Evolutionary conservation across 2,113 vertebrate species (phyloP).

Genomic region (Cyanoliseus patagonus): DNA sequence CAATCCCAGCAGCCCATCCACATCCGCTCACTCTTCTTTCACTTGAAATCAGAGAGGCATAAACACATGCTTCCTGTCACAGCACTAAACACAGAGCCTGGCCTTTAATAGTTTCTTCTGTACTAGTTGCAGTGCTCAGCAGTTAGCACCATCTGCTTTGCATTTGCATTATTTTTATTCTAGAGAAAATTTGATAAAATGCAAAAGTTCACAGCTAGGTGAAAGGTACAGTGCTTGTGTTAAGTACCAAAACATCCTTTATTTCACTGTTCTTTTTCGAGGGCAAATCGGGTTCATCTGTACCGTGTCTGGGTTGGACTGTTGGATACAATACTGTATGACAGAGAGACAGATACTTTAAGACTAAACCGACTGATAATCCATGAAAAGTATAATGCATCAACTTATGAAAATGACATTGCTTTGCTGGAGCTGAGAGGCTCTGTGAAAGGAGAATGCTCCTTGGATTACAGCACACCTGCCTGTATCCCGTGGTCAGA

Average conservation of each 20-base stretch:
- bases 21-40: background rate
- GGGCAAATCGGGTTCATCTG: slow-evolving; percentile 55
- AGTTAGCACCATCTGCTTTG: background rate
- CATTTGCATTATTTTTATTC: background rate
- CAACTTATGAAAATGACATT: slow-evolving; percentile 90
- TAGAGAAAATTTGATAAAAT: background rate
- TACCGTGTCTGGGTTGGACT: slow-evolving; percentile 85
- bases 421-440: slow-evolving; percentile 84
- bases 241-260: background rate
- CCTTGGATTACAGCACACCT: slow-evolving; percentile 48
- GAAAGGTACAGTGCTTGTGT: background rate
- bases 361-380: slow-evolving; percentile 73
- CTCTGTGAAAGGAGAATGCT: slow-evolving; percentile 37
- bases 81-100: background rate
- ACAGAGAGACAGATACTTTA: slow-evolving; percentile 52
- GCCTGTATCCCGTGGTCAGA: slow-evolving; percentile 90
- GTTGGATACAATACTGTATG: slow-evolving; percentile 24
- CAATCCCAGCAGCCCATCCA: background rate
- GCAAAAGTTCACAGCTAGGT: background rate
- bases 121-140: background rate
- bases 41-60: background rate
- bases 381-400: slow-evolving; percentile 78
- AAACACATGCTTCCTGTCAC: background rate
- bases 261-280: slow-evolving; percentile 2
- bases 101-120: background rate